Conservation (phyloP, 2,797 vertebrate species). For the Halcyon badia region DNA sequence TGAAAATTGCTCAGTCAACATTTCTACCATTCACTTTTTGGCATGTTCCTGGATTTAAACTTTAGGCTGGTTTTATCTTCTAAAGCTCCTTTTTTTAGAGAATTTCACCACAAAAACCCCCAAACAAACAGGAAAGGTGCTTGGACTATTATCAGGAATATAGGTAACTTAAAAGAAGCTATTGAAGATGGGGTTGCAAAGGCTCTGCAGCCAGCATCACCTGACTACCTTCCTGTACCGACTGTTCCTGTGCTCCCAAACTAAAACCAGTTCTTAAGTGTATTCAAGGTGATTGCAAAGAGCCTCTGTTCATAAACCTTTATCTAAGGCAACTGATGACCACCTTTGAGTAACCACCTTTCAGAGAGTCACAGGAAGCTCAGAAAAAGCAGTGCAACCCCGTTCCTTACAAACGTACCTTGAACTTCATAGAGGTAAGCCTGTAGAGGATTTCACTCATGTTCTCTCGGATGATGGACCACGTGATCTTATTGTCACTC, state of each 20-base stretch:
- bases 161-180: background rate
- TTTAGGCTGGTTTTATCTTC: background rate
- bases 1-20: background rate
- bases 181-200: background rate
- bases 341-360: background rate
- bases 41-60: background rate
- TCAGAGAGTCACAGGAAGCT: background rate
- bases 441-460: slow-evolving; percentile 95
- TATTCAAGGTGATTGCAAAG: background rate
- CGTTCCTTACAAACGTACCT: slow-evolving; percentile 80
- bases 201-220: background rate
- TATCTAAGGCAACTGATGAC: background rate
- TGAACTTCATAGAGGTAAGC: slow-evolving; percentile 97
- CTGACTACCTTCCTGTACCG: background rate
- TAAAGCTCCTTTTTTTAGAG: background rate
- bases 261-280: background rate
- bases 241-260: background rate
- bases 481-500: slow-evolving; percentile 96
- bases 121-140: background rate
- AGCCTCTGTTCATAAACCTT: background rate
- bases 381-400: background rate
- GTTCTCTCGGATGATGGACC: slow-evolving; percentile 94
- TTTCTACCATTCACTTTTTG: background rate
- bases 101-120: background rate
- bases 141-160: background rate